Conservation (phyloP, 2,888 invertebrate genomes). For the Hirtodrosophila histrioides region DNA sequence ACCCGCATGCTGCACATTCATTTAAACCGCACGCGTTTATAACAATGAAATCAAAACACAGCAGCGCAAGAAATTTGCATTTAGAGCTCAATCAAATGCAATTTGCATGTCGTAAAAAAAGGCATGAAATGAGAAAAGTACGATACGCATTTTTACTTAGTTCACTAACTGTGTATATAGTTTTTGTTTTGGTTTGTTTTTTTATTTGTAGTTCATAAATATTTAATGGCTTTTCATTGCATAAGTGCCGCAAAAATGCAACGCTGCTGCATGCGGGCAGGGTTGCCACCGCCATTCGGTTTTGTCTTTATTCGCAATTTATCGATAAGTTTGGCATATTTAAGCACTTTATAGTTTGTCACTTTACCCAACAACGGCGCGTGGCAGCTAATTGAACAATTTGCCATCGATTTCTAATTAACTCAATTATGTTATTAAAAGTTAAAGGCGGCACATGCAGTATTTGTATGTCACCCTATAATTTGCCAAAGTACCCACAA, state of each 20-base stretch:
- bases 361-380: neutral
- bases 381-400: constrained; percentile 3
- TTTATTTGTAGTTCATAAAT: constrained; percentile 63
- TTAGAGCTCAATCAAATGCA: constrained; percentile 80
- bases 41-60: constrained; percentile 75
- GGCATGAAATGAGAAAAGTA: constrained; percentile 15
- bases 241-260: constrained; percentile 49
- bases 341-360: neutral
- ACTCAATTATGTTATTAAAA: constrained; percentile 4
- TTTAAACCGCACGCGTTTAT: constrained; percentile 58
- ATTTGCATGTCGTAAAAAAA: constrained; percentile 53
- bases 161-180: constrained; percentile 12
- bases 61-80: constrained; percentile 63
- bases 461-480: constrained; percentile 2
- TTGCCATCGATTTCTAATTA: constrained; percentile 1
- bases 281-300: constrained; percentile 18
- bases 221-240: constrained; percentile 60
- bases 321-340: neutral
- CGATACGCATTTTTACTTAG: constrained; percentile 33
- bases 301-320: neutral
- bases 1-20: constrained; percentile 37
- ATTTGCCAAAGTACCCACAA: constrained; percentile 4
- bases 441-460: neutral
- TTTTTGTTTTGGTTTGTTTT: neutral
- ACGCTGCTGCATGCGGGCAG: constrained; percentile 31